Conservation (phyloP, 2,113 vertebrate genomes). For the Leptobrachium leishanense region DNA sequence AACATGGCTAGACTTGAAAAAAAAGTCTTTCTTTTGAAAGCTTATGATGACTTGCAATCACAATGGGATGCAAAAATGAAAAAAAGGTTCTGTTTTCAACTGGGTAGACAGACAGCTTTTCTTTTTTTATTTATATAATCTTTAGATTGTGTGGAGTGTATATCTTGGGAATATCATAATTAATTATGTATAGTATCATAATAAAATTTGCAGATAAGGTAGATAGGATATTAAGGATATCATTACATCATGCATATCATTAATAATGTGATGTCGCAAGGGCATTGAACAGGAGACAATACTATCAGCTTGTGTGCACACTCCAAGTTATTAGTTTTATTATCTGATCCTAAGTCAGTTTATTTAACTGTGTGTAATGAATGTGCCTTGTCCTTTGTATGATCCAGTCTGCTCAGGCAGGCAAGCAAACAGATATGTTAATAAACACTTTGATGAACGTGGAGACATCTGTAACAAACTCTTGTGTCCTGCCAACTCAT, state of each 20-base stretch:
- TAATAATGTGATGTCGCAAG: constrained; percentile 19
- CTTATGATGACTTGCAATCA: constrained; percentile 15
- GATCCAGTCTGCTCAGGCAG: constrained; percentile 17
- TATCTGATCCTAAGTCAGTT: constrained; percentile 40
- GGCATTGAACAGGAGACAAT: constrained; percentile 18
- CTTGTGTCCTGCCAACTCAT: constrained; percentile 54
- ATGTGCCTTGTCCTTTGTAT: constrained; percentile 31
- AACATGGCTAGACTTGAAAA: constrained; percentile 17
- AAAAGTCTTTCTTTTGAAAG: constrained; percentile 18
- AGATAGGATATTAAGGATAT: constrained; percentile 36
- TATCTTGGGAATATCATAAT: constrained; percentile 19
- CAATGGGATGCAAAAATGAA: constrained; percentile 11
- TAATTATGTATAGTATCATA: constrained; percentile 17
- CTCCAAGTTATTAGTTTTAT: constrained; percentile 44
- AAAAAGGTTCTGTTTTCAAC: constrained; percentile 16
- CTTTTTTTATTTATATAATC: constrained; percentile 16
- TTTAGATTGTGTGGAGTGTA: neutral
- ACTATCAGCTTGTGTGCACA: constrained; percentile 24
- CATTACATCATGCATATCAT: constrained; percentile 33
- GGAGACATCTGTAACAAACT: constrained; percentile 60
- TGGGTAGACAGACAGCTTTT: constrained; percentile 15
- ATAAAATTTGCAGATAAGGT: constrained; percentile 10
- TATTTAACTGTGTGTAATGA: constrained; percentile 42
- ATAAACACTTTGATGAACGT: constrained; percentile 59
- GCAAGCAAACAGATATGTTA: constrained; percentile 40